Percentiles rank a stretch among this genome's conserved stretches.
Evolutionary conservation across 2,797 vertebrate genomes (phyloP).

Genomic region (Garrulus glandarius): DNA sequence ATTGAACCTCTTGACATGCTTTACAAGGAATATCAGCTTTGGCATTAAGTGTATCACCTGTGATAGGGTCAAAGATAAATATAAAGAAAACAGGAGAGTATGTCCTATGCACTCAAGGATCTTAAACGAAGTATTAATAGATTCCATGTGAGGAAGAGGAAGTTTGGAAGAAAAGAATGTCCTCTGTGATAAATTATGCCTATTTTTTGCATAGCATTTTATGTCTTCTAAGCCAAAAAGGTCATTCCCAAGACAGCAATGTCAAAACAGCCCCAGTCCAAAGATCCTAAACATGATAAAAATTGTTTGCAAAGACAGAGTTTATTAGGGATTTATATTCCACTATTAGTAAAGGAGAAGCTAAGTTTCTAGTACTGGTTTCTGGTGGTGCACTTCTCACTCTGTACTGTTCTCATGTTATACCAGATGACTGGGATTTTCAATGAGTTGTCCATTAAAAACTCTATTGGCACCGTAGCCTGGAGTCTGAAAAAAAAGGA

Average conservation of each 20-base stretch:
- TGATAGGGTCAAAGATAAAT: not conserved
- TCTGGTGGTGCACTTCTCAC: not conserved
- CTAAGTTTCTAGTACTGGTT: not conserved
- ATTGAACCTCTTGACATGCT: not conserved
- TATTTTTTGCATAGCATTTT: not conserved
- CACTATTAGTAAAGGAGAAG: not conserved
- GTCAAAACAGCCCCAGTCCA: not conserved
- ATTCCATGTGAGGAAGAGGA: not conserved
- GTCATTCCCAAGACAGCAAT: not conserved
- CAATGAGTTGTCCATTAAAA: not conserved
- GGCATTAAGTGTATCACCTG: not conserved
- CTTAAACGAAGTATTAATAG: not conserved
- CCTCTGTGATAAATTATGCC: not conserved
- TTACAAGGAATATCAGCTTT: conserved; percentile 7
- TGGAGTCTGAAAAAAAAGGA: not conserved
- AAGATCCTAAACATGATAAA: not conserved
- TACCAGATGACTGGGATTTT: not conserved
- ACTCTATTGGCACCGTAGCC: not conserved
- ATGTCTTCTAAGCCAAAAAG: not conserved
- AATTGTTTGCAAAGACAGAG: not conserved
- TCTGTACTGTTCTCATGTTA: not conserved
- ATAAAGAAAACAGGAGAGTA: not conserved
- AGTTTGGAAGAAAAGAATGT: not conserved
- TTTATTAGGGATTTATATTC: not conserved
- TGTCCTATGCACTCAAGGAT: not conserved